A percentile compares a stretch with the other conserved stretches of the same genome.
Evolutionary conservation across 2,113 vertebrate species (phyloP).

Genomic region (Trachemys scripta): DNA sequence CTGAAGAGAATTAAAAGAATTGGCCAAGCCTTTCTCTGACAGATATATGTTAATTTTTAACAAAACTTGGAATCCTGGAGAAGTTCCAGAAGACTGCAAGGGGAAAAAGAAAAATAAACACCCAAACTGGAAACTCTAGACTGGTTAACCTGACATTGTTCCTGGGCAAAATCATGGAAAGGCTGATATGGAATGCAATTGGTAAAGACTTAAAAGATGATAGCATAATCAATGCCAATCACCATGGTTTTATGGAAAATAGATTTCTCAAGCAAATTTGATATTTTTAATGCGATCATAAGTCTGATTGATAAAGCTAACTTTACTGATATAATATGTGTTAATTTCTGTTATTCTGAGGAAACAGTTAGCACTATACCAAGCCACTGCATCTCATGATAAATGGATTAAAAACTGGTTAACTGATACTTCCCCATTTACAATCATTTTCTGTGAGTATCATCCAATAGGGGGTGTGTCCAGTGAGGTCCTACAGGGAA

Average conservation of each 20-base stretch:
- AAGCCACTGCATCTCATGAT: not conserved
- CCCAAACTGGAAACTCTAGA: not conserved
- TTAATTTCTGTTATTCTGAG: not conserved
- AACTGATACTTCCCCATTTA: not conserved
- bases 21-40: not conserved
- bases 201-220: slow-evolving; percentile 7
- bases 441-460: too few relatives aligned
- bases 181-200: not conserved
- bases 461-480: not conserved
- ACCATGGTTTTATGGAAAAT: slow-evolving; percentile 20
- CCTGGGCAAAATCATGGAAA: slow-evolving; percentile 14
- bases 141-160: slow-evolving; percentile 20
- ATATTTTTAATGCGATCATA: slow-evolving; percentile 10
- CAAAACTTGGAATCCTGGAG: not conserved
- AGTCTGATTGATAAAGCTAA: not conserved
- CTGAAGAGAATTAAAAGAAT: slow-evolving; percentile 13
- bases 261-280: not conserved
- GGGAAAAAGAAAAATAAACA: slow-evolving; percentile 3
- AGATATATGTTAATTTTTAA: not conserved
- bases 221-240: not conserved
- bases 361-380: not conserved
- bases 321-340: not conserved
- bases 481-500: not conserved
- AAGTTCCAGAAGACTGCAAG: slow-evolving; percentile 3
- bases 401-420: not conserved